Conservation (phyloP, 2,888 invertebrate genomes). For the Hylaea fasciaria region DNA sequence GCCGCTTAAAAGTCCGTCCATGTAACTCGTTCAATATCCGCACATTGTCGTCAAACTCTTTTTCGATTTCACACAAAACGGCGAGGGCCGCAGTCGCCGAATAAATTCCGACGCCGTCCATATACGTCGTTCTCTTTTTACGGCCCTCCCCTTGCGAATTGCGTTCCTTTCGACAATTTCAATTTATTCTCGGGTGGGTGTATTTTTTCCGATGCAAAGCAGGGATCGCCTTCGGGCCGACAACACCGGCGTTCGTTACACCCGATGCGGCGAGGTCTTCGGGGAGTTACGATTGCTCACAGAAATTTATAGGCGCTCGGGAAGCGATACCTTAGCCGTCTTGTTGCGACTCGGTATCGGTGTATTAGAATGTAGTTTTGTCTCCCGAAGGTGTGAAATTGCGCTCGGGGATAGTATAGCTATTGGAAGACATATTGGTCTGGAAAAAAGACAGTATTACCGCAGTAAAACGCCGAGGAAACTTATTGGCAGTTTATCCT, state of each 20-base stretch:
- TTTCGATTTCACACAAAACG: slow-evolving; percentile 14
- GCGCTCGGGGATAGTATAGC: slow-evolving; percentile 30
- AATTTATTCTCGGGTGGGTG: slow-evolving; percentile 64
- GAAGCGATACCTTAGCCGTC: slow-evolving; percentile 61
- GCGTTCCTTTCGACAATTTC: slow-evolving; percentile 72
- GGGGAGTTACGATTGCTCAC: slow-evolving; percentile 65
- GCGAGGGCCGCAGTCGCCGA: slow-evolving; percentile 40
- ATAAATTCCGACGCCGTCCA: slow-evolving; percentile 55
- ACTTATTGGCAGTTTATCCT: slow-evolving; percentile 5
- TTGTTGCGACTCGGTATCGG: slow-evolving; percentile 26
- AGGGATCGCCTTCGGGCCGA: slow-evolving; percentile 51
- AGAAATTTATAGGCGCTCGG: slow-evolving; percentile 72
- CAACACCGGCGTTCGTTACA: slow-evolving; percentile 24
- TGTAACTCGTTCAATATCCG: slow-evolving; percentile 26
- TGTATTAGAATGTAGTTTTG: slow-evolving; percentile 47
- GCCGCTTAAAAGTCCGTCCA: slow-evolving; percentile 23
- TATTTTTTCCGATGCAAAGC: slow-evolving; percentile 77
- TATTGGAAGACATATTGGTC: slow-evolving; percentile 24
- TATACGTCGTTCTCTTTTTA: slow-evolving; percentile 53
- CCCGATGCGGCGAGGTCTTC: slow-evolving; percentile 37
- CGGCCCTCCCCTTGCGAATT: slow-evolving; percentile 64
- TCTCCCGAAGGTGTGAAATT: slow-evolving; percentile 34
- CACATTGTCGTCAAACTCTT: slow-evolving; percentile 29
- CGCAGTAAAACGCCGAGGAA: slow-evolving; percentile 19
- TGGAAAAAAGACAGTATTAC: slow-evolving; percentile 21